Base-by-base conservation (phyloP, 1,140 invertebrate species). In the Calosoma granatense region DNA sequence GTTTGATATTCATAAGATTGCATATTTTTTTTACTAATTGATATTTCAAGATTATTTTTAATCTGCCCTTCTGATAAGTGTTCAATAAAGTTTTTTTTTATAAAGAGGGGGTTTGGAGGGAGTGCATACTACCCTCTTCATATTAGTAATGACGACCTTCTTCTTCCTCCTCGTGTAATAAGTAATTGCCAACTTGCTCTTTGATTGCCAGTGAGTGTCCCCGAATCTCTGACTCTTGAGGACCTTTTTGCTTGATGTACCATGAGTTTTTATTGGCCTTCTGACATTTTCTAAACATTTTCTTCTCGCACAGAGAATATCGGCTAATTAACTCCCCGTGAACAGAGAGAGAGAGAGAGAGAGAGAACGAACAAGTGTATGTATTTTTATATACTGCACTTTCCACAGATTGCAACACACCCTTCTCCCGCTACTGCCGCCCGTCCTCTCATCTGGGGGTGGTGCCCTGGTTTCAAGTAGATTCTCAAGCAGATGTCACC, bases 231-330 rank as follows among this genome's bases (percentile, higher is more conserved):
- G 57, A 61, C 59, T 60, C 15, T 62, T 55, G 63, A 67, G 55
- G 41, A 47, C 41, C 41, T 47, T 47, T 47, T 47, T 47, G 41
- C 41, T 72, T 67, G 67, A 73, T 67, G 72, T 74, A 64, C 69
- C 72, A 68, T 75, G 72, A 68, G 71, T 76, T 76, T 77, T 77
- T 76, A 77, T 76, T 69, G 71, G 69, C 65, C 57, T 60, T 53
- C 64, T 77, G 75, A 76, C 74, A 77, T 76, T 77, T 78, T 68
- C 64, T 65, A 69, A 69, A 67, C 67, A 66, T 47, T 47, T 47
- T 47, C 41, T 11, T 47, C 63, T 12, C 17, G 15, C 15, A n/a
- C n/a, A 47, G 17, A 17, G 17, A 47, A 47, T 47, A 47, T 17
- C 4, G 41, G 41, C 41, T 47, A 47, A 47, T 47, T 47, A 47